Evolutionary conservation across 1,140 invertebrate species (phyloP), one percentile per base, ranked within the genome.

Genomic region (Dendrolimus kikuchii): DNA sequence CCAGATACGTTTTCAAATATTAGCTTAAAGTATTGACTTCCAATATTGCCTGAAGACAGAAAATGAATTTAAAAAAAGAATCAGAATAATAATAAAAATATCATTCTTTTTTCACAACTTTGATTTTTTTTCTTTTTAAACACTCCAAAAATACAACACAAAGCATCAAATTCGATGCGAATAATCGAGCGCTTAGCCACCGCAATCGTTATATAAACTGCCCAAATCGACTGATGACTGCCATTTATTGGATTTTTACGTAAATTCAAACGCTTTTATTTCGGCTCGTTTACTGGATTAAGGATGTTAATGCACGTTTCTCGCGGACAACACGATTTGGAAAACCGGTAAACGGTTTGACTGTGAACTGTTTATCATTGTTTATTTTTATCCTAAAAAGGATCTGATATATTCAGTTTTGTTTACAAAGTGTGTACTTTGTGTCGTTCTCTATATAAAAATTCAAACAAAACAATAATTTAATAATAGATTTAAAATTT

Each of bases 201-300:
- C 51, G 44, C 55, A 49, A 45, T 37, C 8, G 8, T 46, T 46
- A 38, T 46, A 8, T 37, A 51, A 59, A 63, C 51, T 49, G 47
- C 53, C 58, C 54, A 49, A 53, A 56, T 39, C 45, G 49, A 42
- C 55, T 70, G 71, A 72, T 68, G 66, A 66, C 64, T 65, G 53
- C 51, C 68, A 62, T 37, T 70, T 76, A 77, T 76, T 71, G 65
- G 62, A 79, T 77, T 77, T 77, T 79, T 73, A 77, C 66, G 71
- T 71, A 77, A 82, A 81, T 79, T 77, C 59, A 38, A 23, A 62
- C 59, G 60, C 71, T 78, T 9, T 77, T 82, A 72, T 8, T 75
- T 68, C 63, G 58, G 65, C 71, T 74, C 74, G 75, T 82, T 80
- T 71, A 60, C 60, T 57, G 64, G 71, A 74, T 80, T 80, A 78